Base-by-base conservation (phyloP, 2,888 invertebrate species). In the Linnaemya tessellans region DNA sequence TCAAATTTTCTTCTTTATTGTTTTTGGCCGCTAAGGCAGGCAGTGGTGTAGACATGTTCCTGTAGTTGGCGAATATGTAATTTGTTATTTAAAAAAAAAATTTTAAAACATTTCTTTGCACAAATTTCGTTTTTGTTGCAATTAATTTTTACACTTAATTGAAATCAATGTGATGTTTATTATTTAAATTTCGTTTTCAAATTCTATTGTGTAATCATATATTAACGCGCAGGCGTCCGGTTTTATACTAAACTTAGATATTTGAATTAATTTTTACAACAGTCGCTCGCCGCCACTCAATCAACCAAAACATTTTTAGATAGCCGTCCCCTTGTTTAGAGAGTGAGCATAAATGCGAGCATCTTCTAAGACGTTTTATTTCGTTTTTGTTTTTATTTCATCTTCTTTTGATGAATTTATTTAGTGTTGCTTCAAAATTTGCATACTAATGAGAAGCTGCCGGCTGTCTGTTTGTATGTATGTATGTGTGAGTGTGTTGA, bases 1-100 rank as follows among this genome's bases (percentile, higher is more conserved):
- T 91, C 3, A 89, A 65, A 83, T 89, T 88, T 43, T 88, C 87
- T 75, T 87, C 87, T 56, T 87, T 87, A 35, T 77, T 68, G 35
- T 68, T 71, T 4, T 74, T 0, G 15, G 71, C 43, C 1, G 25
- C 20, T 9, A 43, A 3, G 1, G 30, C 20, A 22, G 30, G 7
- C 10, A 3, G 4, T 54, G 25, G 68, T 15, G n/a, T 62, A 13
- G 82, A 60, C 75, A 81, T 85, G 80, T n/a, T n/a, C n/a, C n/a
- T n/a, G n/a, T n/a, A n/a, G n/a, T 85, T 68, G 13, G 4, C 18
- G 9, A 9, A 5, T 38, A 43, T 56, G 8, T 43, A n/a, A n/a
- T n/a, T n/a, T n/a, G n/a, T n/a, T n/a, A n/a, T n/a, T n/a, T n/a
- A n/a, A n/a, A n/a, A n/a, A n/a, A n/a, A n/a, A n/a, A n/a, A n/a